Evolutionary conservation across 2,888 invertebrate genomes (phyloP), one percentile per base, ranked within the genome.

Genomic region (Drosophila flavopinicola): DNA sequence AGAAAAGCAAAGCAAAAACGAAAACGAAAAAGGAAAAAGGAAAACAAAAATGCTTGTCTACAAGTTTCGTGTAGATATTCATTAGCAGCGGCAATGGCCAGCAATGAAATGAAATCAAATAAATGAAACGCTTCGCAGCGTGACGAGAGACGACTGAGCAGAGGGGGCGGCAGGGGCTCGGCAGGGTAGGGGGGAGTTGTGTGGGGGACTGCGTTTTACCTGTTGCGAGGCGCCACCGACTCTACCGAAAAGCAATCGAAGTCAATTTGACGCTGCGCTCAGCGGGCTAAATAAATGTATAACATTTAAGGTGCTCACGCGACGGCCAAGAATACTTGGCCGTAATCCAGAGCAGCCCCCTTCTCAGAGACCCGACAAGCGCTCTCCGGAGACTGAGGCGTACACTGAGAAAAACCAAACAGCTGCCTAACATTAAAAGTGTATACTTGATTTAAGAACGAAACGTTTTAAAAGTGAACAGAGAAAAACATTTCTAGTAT

Each of bases 1-100:
- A 15, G 23, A 15, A 24, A 32, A 41, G 25, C 13, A 56, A 45
- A 33, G 3, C 6, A n/a, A 23, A 57, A 24, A 29, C 25, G 7
- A 25, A 27, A 35, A 20, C 13, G 15, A 6, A 37, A 42, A 45
- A 24, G 7, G 3, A 17, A 27, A 56, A 23, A 6, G 7, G 30
- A 39, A 30, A 51, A 15, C n/a, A 38, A 38, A 29, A 37, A 20
- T 39, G 60, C 24, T 44, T 80, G 74, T 70, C 78, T 65, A 49
- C 64, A 65, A 82, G 60, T 78, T 87, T 85, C 79, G 79, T 80
- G 79, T 66, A 39, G 71, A 83, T 85, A 85, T 87, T 80, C 86
- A 80, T 80, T 87, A 80, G 88, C 67, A 57, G 53, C 56, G 45
- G 58, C 61, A 83, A 66, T 64, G 68, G 68, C 57, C 61, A 53